Evolutionary conservation across 2,888 invertebrate genomes (phyloP).

Genomic region (Hydropsyche betteni): DNA sequence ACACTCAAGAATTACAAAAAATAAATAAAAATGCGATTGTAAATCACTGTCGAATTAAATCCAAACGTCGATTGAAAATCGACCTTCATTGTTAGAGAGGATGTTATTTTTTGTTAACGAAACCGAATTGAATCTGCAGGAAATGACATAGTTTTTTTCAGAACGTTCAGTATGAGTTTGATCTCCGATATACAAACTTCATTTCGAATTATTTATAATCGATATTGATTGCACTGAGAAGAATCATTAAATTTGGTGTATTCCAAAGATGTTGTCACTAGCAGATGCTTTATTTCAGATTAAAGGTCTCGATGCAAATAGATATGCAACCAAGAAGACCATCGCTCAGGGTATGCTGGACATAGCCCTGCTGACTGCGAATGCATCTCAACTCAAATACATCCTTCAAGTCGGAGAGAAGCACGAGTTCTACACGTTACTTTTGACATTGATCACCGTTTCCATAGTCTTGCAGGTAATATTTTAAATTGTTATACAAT

Average conservation of each 20-base stretch:
- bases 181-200: neutral
- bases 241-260: neutral
- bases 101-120: neutral
- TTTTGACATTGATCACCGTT: constrained; percentile 80
- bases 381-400: constrained; percentile 88
- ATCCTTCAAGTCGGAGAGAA: constrained; percentile 84
- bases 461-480: constrained; percentile 87
- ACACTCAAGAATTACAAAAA: neutral
- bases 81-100: constrained; percentile 14
- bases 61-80: neutral
- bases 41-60: neutral
- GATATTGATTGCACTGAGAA: neutral
- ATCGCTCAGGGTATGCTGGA: constrained; percentile 92
- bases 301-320: constrained; percentile 83
- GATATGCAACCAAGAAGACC: constrained; percentile 92
- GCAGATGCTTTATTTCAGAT: constrained; percentile 61
- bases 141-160: neutral
- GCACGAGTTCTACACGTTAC: constrained; percentile 86
- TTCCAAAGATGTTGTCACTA: neutral
- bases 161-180: neutral
- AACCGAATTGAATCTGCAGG: neutral
- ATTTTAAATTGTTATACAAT: constrained; percentile 30
- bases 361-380: constrained; percentile 86
- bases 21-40: too few species aligned
- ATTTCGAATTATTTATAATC: neutral